Evolutionary conservation across 2,113 vertebrate genomes (phyloP), one percentile per base, ranked within the genome.

Genomic region (Hyperopisus bebe): DNA sequence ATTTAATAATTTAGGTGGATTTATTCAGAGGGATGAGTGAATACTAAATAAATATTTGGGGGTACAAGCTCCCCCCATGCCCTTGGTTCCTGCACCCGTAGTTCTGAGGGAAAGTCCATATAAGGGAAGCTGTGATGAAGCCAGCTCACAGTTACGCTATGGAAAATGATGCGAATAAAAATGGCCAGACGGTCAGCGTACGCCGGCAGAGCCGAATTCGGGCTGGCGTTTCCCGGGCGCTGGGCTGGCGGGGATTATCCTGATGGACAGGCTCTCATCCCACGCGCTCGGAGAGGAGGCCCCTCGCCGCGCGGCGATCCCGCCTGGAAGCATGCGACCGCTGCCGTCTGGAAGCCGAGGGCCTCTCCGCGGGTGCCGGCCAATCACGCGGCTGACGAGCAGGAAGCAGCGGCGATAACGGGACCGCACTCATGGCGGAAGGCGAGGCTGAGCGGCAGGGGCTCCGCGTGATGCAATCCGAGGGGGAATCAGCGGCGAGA

Each of bases 221-320:
- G 27, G 2, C 46, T 15, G 47, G 47, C 21, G 31, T 31, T 39
- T 39, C 51, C 7, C 6, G 27, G 31, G 5, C 39, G 50, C 11
- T 5, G 31, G 31, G 17, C 2, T 62, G 7, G n/a, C 3, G 53
- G 39, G 47, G 53, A 44, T 88, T 62, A 39, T 66, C 42, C 21
- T 62, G 87, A 62, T 8, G 15, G 53, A 42, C 50, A 88, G 84
- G 92, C 90, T 4, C 44, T 24, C 42, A 7, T 84, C 82, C 42
- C 39, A n/a, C 39, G 24, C 82, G 9, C 82, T 46, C 44, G 8
- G 19, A 47, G 3, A 84, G 44, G 44, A 24, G 74, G 74, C 74
- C 82, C 42, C 82, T 46, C 7, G 19, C 13, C 17, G 31, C 39
- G 39, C 82, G 10, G 6, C 44, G 44, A 24, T 31, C 47, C 48